phyloP scores from a whole-genome alignment of 2,113 vertebrate genomes.

The Phycodurus eques region DNA sequence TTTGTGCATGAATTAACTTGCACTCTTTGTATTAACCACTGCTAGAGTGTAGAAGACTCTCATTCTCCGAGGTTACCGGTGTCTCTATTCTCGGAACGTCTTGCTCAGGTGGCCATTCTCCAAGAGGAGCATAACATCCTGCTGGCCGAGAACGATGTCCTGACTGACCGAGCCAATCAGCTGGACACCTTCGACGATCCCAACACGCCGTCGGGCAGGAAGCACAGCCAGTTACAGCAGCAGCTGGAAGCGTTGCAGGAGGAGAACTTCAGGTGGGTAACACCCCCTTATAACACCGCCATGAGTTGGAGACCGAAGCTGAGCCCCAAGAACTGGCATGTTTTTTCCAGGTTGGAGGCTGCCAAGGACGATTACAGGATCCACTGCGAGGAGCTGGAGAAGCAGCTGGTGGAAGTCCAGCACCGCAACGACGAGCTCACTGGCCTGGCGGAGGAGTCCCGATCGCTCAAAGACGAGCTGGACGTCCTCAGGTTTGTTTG shows the following conservation, averaged over 20 bases:
- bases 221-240: conserved; percentile 86
- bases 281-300: not conserved
- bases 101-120: conserved; percentile 84
- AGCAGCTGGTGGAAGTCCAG: conserved; percentile 90
- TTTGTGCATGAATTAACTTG: conserved; percentile 6
- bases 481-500: conserved; percentile 85
- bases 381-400: conserved; percentile 96
- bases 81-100: conserved; percentile 1
- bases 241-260: conserved; percentile 92
- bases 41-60: too few relatives aligned
- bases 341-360: conserved; percentile 85
- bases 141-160: conserved; percentile 90
- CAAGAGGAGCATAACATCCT: conserved; percentile 93
- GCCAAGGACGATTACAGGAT: conserved; percentile 96
- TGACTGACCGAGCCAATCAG: conserved; percentile 91
- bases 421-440: conserved; percentile 93
- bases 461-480: conserved; percentile 91
- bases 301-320: too few relatives aligned
- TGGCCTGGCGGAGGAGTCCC: conserved; percentile 90
- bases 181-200: conserved; percentile 90
- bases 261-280: conserved; percentile 87
- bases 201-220: conserved; percentile 83
- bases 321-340: not conserved
- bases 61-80: not conserved
- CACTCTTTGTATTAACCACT: not conserved